phyloP scores from a whole-genome alignment of 2,113 vertebrate species.

The Seriola rivoliana region DNA sequence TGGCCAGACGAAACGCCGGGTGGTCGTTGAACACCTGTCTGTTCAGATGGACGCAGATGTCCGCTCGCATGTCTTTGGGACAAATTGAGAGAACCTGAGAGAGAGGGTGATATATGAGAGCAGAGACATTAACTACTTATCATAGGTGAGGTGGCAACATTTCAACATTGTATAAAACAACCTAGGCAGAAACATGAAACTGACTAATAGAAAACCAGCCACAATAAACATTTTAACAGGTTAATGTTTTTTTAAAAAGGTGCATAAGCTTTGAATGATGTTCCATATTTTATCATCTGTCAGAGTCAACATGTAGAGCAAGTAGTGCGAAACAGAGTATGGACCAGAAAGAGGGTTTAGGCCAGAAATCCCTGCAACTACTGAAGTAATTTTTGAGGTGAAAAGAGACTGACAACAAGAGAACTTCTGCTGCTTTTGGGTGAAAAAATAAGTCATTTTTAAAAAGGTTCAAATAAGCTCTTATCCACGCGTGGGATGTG shows the following conservation, averaged over 20 bases:
- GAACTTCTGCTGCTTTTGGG: too few species aligned
- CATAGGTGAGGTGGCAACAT: too few species aligned
- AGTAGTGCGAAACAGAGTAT: too few species aligned
- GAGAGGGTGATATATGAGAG: background rate
- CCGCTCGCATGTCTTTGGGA: slow-evolving; percentile 99
- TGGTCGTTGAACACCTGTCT: slow-evolving; percentile 98
- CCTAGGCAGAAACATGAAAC: background rate
- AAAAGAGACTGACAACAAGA: too few species aligned
- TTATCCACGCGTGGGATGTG: background rate
- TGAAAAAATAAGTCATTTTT: too few species aligned
- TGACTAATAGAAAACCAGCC: background rate
- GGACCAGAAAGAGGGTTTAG: too few species aligned
- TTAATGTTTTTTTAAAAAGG: too few species aligned
- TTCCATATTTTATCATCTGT: background rate
- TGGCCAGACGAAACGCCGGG: slow-evolving; percentile 96
- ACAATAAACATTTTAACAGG: too few species aligned
- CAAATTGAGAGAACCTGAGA: slow-evolving; percentile 95
- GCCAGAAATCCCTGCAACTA: too few species aligned
- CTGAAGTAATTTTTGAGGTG: too few species aligned
- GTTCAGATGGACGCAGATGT: slow-evolving; percentile 98
- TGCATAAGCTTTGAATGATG: background rate
- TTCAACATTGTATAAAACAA: background rate
- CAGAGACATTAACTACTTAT: background rate
- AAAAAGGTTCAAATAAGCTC: too few species aligned
- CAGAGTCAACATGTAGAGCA: background rate